phyloP scores from a whole-genome alignment of 92 coral and sea anemone genomes.

The Epizoanthus ramosus region DNA sequence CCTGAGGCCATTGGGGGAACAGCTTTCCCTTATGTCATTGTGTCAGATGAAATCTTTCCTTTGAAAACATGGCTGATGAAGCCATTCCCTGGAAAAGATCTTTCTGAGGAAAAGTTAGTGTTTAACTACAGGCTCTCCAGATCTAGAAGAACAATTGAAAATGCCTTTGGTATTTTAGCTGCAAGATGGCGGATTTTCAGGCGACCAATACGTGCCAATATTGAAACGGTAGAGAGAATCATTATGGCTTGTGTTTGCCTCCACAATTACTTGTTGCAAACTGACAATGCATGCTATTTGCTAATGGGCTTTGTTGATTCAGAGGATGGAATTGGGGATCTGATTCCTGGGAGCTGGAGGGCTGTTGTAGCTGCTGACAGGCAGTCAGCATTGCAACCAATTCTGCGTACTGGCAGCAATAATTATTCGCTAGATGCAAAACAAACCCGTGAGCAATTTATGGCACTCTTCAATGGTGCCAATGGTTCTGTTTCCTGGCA shows the following conservation, averaged over 20 bases:
- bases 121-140: slow-evolving; percentile 39
- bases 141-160: slow-evolving; percentile 37
- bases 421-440: slow-evolving; percentile 13
- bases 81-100: slow-evolving; percentile 31
- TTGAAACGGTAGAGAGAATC: slow-evolving; percentile 1
- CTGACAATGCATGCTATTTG: slow-evolving; percentile 25
- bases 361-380: slow-evolving; percentile 13
- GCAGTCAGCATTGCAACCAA: background rate
- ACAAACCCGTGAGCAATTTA: background rate
- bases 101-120: background rate
- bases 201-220: slow-evolving; percentile 1
- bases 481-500: slow-evolving; percentile 26
- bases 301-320: slow-evolving; percentile 25
- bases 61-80: slow-evolving; percentile 32
- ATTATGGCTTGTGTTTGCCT: slow-evolving; percentile 3
- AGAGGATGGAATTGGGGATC: background rate
- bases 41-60: slow-evolving; percentile 25
- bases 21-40: background rate
- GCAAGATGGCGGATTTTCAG: slow-evolving; percentile 36
- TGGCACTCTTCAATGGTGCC: background rate
- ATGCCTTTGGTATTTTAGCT: slow-evolving; percentile 31
- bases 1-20: background rate
- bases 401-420: background rate
- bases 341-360: slow-evolving; percentile 29
- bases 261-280: slow-evolving; percentile 7